Base-by-base conservation (phyloP, 2,888 invertebrate species). In the Dusona sp. region DNA sequence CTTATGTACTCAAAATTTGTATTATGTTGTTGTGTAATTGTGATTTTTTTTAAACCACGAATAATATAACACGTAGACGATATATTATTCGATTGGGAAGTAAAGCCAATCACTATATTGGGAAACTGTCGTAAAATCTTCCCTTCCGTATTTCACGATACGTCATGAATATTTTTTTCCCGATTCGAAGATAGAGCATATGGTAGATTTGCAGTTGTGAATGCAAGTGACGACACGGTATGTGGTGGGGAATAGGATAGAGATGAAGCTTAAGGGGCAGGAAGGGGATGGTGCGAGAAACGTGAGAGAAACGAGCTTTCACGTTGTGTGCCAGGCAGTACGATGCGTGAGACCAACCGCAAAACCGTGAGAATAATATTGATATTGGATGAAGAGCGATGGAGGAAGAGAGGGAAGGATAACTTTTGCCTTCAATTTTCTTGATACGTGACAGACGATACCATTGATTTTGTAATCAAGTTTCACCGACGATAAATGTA, bases 331-430 rank as follows among this genome's bases (percentile, higher is more conserved):
- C 79, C 85, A 86, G 83, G 79, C 70, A 36, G 79, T 83, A 22
- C 79, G 85, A 86, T 83, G 79, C 85, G 83, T 86, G 83, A 86
- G 79, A 70, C 83, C 65, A 83, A 79, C 79, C 51, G 72, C 70
- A 75, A 79, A 72, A 54, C 65, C 79, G 74, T 70, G 75, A 73
- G 77, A 79, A 64, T 67, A 77, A 86, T 80, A 83, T 86, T 57
- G 80, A 86, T 83, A 79, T 79, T 38, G 54, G 36, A 38, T 68
- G 45, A 22, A 57, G 22, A 22, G 54, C 29, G n/a, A 29, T 16
- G 22, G 51, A 48, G 68, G 16, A 22, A 77, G 42, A 61, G 79
- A 57, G 68, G 45, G 64, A 65, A 33, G 54, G 29, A 65, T 51
- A 70, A 42, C 19, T 57, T 68, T 54, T 29, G 48, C 45, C 72